Base-by-base conservation (phyloP, 2,888 invertebrate genomes). In the Abrostola triplasia region DNA sequence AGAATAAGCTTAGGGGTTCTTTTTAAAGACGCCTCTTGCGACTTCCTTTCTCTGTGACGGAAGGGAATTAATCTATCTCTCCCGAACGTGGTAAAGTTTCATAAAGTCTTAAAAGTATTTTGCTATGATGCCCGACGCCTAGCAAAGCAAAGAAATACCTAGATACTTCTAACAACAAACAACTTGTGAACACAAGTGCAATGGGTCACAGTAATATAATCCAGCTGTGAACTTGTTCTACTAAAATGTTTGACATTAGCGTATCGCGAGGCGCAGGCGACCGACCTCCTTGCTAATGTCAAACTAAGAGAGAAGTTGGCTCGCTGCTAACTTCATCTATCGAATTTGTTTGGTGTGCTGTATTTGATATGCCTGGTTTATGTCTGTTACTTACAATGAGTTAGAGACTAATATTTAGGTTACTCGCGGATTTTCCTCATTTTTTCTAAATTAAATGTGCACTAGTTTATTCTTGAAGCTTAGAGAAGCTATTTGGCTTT, bases 201-300 rank as follows among this genome's bases (percentile, higher is more conserved):
- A 73, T 65, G 4, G 24, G 24, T 24, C 4, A 24, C 24, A 24
- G 24, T 24, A 24, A 24, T 4, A 24, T 24, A 24, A 24, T 24
- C 24, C 24, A 24, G 24, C 24, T 24, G 24, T 2, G 1, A 4
- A 24, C 1, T 24, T 24, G 63, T 65, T 66, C 51, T 61, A 24
- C 42, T 51, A 58, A 40, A 36, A 24, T 36, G 12, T 9, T 37
- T 61, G 63, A 62, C 67, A 78, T 75, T 79, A 59, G 75, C 77
- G 79, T 79, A 79, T 73, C 78, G 62, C 48, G 35, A 37, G 57
- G 57, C 36, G 57, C 75, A 75, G 64, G 53, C 75, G 53, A 38
- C 41, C 36, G 37, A 50, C 40, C 41, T 62, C 55, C 58, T 24
- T 10, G 24, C 54, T 64, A 51, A 67, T 67, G 77, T 65, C 73